Conservation (phyloP, 2,888 invertebrate species). For the Meandrusa payeni region DNA sequence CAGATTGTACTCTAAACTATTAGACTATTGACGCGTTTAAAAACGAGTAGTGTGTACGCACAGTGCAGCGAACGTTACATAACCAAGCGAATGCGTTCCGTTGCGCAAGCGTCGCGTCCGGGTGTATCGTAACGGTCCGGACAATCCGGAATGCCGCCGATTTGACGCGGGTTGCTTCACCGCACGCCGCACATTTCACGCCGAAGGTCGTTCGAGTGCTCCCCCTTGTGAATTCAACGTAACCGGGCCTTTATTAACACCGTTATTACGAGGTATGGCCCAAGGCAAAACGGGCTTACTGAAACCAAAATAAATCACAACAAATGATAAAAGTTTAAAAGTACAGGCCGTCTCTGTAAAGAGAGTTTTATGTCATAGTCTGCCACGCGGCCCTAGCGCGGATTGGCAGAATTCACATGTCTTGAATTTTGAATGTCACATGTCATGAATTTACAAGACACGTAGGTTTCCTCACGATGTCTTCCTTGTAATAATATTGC, state of each 20-base stretch:
- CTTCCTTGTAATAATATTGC: too few species aligned
- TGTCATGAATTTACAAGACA: too few species aligned
- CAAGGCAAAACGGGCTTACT: constrained; percentile 1
- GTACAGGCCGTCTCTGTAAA: too few species aligned
- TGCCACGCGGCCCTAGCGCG: too few species aligned
- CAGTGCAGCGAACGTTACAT: constrained; percentile 59
- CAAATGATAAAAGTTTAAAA: too few species aligned
- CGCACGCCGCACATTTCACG: constrained; percentile 29
- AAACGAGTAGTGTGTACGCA: constrained; percentile 42
- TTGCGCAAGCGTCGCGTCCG: constrained; percentile 69
- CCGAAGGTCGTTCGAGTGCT: constrained; percentile 14
- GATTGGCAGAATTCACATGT: too few species aligned
- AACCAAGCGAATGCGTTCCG: constrained; percentile 62
- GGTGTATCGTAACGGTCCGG: constrained; percentile 69
- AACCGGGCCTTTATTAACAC: constrained; percentile 4
- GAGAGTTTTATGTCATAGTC: too few species aligned
- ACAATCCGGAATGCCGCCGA: constrained; percentile 72
- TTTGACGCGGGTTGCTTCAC: constrained; percentile 69
- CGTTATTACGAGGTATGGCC: constrained; percentile 1
- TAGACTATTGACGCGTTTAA: too few species aligned
- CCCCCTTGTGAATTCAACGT: not conserved
- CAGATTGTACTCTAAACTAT: too few species aligned
- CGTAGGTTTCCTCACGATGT: too few species aligned
- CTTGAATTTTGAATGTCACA: too few species aligned
- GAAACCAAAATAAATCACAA: too few species aligned